Conservation (phyloP, 2,888 invertebrate genomes). For the Ormyrus thymus region DNA sequence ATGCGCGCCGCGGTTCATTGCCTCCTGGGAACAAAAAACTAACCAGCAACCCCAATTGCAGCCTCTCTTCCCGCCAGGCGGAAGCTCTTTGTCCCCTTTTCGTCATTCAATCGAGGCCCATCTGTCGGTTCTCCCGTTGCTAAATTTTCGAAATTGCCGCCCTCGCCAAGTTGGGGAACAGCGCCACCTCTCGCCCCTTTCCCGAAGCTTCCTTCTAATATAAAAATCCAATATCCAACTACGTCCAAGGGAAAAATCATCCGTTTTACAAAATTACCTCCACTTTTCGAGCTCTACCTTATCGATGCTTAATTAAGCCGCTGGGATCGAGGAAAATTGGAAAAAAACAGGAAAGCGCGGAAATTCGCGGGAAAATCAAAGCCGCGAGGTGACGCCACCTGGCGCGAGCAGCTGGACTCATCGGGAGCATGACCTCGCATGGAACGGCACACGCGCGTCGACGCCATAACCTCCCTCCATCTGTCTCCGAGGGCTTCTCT, state of each 20-base stretch:
- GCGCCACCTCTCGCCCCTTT: too few species aligned
- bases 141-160: conserved; percentile 44
- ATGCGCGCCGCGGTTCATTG: not conserved
- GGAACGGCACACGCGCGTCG: conserved; percentile 29
- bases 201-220: too few species aligned
- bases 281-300: too few species aligned
- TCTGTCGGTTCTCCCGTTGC: conserved; percentile 14
- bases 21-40: not conserved
- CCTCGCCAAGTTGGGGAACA: not conserved
- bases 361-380: not conserved
- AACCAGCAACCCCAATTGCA: not conserved
- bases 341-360: not conserved
- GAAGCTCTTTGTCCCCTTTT: conserved; percentile 37
- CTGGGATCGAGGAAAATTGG: not conserved
- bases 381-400: conserved; percentile 29
- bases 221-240: too few species aligned
- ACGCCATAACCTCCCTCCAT: conserved; percentile 43
- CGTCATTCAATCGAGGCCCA: conserved; percentile 19
- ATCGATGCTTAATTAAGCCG: too few species aligned
- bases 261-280: too few species aligned
- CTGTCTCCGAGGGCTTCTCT: not conserved
- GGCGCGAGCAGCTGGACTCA: not conserved
- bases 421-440: conserved; percentile 42
- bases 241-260: too few species aligned
- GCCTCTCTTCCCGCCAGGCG: conserved; percentile 25